These are phyloP conservation scores for Portevinia maculata DNA, from an alignment of 2,888 invertebrate species.

Conservation along the genomic window DNA sequence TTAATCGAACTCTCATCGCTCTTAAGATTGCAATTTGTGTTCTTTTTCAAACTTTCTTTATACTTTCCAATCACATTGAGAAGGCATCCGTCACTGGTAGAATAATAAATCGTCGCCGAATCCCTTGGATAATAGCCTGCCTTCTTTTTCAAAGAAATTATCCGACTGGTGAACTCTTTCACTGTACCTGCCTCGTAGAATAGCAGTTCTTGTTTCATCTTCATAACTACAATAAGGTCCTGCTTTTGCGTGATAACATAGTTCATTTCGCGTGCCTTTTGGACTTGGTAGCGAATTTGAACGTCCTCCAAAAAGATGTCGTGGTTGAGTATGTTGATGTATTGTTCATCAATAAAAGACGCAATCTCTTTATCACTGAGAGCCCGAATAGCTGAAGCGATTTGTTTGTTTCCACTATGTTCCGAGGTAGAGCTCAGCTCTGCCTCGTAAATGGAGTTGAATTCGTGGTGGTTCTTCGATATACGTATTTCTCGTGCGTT, in stretches of 20 bases:
- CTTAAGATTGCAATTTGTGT: slow-evolving; percentile 8
- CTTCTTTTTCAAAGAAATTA: slow-evolving; percentile 96
- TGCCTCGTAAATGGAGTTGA: slow-evolving; percentile 19
- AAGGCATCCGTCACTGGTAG: slow-evolving; percentile 83
- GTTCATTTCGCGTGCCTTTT: slow-evolving; percentile 82
- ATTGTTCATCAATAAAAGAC: slow-evolving; percentile 87
- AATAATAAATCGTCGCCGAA: slow-evolving; percentile 90
- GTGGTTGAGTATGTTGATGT: slow-evolving; percentile 89
- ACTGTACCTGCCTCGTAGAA: slow-evolving; percentile 92
- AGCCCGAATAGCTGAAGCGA: slow-evolving; percentile 86
- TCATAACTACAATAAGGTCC: slow-evolving; percentile 92
- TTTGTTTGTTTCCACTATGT: neutral
- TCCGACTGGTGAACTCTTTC: slow-evolving; percentile 94
- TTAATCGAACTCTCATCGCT: too few relatives aligned
- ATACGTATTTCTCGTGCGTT: slow-evolving; percentile 18
- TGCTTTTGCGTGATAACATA: slow-evolving; percentile 94
- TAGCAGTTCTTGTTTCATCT: slow-evolving; percentile 90
- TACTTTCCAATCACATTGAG: slow-evolving; percentile 78
- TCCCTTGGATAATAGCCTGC: slow-evolving; percentile 94
- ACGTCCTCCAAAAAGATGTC: slow-evolving; percentile 89
- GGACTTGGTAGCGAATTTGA: slow-evolving; percentile 85
- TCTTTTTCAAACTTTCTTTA: neutral
- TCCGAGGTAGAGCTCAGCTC: neutral
- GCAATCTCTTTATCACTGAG: slow-evolving; percentile 90
- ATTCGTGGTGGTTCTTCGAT: slow-evolving; percentile 1